Percentiles rank a stretch among this genome's conserved stretches.
Evolutionary conservation across 2,888 invertebrate species (phyloP).

Genomic region (Cheilosia vulpina): DNA sequence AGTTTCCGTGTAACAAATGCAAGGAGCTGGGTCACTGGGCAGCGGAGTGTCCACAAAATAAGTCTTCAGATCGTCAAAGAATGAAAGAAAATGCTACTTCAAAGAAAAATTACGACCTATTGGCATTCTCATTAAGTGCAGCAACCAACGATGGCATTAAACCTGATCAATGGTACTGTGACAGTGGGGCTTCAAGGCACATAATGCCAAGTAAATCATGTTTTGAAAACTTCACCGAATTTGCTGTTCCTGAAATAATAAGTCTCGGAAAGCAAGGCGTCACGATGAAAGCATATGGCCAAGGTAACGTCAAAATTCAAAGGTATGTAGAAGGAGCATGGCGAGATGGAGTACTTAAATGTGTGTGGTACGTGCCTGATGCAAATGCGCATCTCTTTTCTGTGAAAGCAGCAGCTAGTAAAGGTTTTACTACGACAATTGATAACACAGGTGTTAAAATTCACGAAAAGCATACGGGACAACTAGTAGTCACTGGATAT

Average conservation of each 20-base stretch:
- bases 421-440: too few relatives aligned
- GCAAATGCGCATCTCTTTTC: too few relatives aligned
- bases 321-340: neutral
- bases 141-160: slow-evolving; percentile 10
- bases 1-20: slow-evolving; percentile 20
- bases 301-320: neutral
- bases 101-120: slow-evolving; percentile 1
- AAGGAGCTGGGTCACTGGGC: slow-evolving; percentile 17
- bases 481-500: too few relatives aligned
- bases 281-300: slow-evolving; percentile 21
- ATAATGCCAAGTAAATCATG: slow-evolving; percentile 19
- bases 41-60: slow-evolving; percentile 25
- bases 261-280: slow-evolving; percentile 31
- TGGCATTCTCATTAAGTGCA: slow-evolving; percentile 24
- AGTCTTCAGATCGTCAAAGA: slow-evolving; percentile 13
- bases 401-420: too few relatives aligned
- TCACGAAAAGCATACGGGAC: too few relatives aligned
- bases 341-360: slow-evolving; percentile 14
- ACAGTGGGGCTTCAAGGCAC: slow-evolving; percentile 28
- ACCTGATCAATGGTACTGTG: slow-evolving; percentile 16
- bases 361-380: too few relatives aligned
- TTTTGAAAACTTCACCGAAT: slow-evolving; percentile 15
- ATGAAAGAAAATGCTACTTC: neutral
- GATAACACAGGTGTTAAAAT: too few relatives aligned
- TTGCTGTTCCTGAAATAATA: slow-evolving; percentile 28